Evolutionary conservation across 2,888 invertebrate genomes (phyloP).

Genomic region (Euphydryas editha): DNA sequence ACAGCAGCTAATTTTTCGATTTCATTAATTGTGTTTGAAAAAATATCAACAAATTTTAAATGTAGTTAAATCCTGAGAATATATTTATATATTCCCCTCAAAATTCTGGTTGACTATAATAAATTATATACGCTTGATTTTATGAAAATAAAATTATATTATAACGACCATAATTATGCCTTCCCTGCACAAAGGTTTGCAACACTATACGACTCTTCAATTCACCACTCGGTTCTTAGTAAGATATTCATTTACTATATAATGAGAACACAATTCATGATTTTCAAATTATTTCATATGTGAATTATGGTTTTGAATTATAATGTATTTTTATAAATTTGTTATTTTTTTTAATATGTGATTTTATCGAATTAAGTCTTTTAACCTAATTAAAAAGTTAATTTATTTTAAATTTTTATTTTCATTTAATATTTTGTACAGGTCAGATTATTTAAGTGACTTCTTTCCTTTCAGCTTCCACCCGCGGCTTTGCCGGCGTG

Average conservation of each 20-base stretch:
- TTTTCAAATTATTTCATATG: background rate
- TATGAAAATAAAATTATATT: conserved; percentile 13
- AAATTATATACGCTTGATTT: conserved; percentile 1
- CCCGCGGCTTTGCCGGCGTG: too few species aligned
- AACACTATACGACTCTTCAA: conserved; percentile 12
- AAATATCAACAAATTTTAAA: too few species aligned
- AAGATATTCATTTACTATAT: conserved; percentile 24
- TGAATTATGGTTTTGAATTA: background rate
- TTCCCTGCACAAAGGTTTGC: conserved; percentile 14
- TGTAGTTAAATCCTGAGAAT: background rate
- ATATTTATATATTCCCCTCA: background rate
- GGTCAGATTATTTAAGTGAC: background rate
- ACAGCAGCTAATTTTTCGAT: too few species aligned
- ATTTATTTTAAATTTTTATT: too few species aligned
- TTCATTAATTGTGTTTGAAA: too few species aligned
- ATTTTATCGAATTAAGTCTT: too few species aligned
- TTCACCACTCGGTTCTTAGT: conserved; percentile 17
- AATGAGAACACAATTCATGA: conserved; percentile 18
- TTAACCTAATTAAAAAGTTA: too few species aligned
- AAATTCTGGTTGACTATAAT: background rate
- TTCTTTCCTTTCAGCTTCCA: too few species aligned
- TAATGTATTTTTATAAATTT: too few species aligned
- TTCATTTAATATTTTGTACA: too few species aligned
- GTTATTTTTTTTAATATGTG: too few species aligned
- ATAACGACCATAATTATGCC: conserved; percentile 11